phyloP scores from a whole-genome alignment of 37 sponge, comb jelly and placozoan species.

The Cliona cf. orientalis region DNA sequence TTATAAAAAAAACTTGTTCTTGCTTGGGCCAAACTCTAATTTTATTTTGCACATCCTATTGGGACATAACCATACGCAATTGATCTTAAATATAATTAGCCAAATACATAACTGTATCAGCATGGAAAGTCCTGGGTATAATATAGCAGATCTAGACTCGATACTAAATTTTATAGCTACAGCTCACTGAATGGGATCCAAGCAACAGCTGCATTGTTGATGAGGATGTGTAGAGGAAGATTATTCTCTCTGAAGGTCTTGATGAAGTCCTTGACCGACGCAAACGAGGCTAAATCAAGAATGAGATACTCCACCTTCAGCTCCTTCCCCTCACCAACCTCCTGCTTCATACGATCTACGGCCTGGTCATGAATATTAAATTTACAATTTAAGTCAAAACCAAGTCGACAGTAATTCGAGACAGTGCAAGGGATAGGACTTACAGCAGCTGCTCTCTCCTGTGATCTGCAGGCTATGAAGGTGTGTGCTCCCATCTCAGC shows the following conservation, averaged over 20 bases:
- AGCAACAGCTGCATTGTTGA: conserved; percentile 78
- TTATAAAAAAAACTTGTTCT: no score
- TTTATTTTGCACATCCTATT: no score
- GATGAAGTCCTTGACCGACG: conserved; percentile 61
- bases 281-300: conserved; percentile 68
- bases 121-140: no score
- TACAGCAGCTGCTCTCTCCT: conserved; percentile 59
- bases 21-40: no score
- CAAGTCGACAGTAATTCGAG: not conserved
- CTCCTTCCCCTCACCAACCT: conserved; percentile 15
- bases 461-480: conserved; percentile 67
- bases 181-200: conserved; percentile 25
- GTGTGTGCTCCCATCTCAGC: conserved; percentile 76
- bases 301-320: conserved; percentile 68
- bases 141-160: not conserved
- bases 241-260: conserved; percentile 57
- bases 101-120: no score
- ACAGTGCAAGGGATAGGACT: no score
- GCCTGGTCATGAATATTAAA: not conserved
- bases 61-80: no score
- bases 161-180: not conserved
- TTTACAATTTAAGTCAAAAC: not conserved
- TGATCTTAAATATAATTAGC: no score
- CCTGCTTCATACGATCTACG: no score
- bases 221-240: conserved; percentile 73